Conservation (phyloP, 2,113 vertebrate genomes). For the Mus spicilegus region DNA sequence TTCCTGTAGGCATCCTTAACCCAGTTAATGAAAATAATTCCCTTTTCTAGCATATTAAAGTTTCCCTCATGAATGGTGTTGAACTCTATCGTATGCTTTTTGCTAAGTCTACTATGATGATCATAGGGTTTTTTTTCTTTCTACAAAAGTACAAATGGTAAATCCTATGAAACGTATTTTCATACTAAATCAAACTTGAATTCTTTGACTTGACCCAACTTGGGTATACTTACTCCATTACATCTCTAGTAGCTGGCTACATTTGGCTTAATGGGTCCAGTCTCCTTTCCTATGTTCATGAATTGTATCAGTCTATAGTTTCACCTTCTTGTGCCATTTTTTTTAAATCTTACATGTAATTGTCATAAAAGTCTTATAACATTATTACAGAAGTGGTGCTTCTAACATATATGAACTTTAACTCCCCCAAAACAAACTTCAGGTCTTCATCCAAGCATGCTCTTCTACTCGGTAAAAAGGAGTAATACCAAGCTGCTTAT, state of each 20-base stretch:
- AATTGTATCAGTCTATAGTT: neutral
- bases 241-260: neutral
- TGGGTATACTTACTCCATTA: neutral
- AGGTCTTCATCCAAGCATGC: neutral
- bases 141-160: neutral
- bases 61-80: neutral
- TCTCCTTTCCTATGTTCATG: neutral
- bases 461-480: neutral
- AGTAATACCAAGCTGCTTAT: neutral
- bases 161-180: slow-evolving; percentile 19
- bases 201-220: slow-evolving; percentile 25
- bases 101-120: neutral
- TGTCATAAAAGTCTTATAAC: neutral
- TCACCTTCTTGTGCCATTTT: slow-evolving; percentile 1
- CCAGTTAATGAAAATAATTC: neutral
- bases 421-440: neutral
- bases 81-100: neutral
- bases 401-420: neutral
- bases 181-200: slow-evolving; percentile 4
- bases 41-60: neutral
- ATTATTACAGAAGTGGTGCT: neutral
- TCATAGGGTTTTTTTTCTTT: neutral
- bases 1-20: neutral
- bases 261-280: neutral
- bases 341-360: neutral